A percentile compares a stretch with the other conserved stretches of the same genome.
Evolutionary conservation across 2,797 vertebrate species (phyloP).

Genomic region (Gymnocypris eckloni): DNA sequence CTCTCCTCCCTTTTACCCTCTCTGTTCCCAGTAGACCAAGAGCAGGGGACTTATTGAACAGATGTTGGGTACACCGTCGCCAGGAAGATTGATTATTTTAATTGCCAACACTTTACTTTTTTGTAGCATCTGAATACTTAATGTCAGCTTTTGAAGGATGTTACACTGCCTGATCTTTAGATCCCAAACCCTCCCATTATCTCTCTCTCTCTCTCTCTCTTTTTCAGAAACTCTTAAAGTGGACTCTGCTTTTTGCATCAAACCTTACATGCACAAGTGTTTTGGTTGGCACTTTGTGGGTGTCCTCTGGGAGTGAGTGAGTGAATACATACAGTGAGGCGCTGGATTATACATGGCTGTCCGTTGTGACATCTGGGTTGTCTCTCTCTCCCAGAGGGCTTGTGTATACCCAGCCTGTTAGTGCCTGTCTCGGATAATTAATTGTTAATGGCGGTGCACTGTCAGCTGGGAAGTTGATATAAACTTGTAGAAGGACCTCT

Average conservation of each 20-base stretch:
- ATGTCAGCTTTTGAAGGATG: conserved; percentile 95
- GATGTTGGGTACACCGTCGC: conserved; percentile 91
- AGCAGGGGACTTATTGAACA: conserved; percentile 93
- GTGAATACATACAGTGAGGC: conserved; percentile 44
- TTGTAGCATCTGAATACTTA: conserved; percentile 91
- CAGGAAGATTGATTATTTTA: conserved; percentile 98
- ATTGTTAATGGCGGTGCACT: conserved; percentile 63
- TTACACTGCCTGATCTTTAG: conserved; percentile 71
- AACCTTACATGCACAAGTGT: conserved; percentile 56
- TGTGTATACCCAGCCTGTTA: conserved; percentile 67
- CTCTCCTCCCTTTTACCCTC: conserved; percentile 68
- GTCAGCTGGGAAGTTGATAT: conserved; percentile 65
- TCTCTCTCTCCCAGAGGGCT: conserved; percentile 64
- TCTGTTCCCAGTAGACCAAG: conserved; percentile 79
- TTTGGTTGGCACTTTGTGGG: conserved; percentile 45
- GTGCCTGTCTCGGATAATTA: conserved; percentile 64
- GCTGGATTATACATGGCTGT: conserved; percentile 61
- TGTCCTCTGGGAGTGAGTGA: conserved; percentile 53
- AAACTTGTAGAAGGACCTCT: conserved; percentile 65
- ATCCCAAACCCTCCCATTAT: conserved; percentile 52
- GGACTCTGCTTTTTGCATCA: conserved; percentile 52
- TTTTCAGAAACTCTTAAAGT: conserved; percentile 40
- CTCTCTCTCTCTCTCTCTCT: conserved; percentile 20
- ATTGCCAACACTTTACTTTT: conserved; percentile 87
- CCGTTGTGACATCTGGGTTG: conserved; percentile 66